Evolutionary conservation across 2,888 invertebrate genomes (phyloP), one percentile per base, ranked within the genome.

Genomic region (Ophion ellenae): DNA sequence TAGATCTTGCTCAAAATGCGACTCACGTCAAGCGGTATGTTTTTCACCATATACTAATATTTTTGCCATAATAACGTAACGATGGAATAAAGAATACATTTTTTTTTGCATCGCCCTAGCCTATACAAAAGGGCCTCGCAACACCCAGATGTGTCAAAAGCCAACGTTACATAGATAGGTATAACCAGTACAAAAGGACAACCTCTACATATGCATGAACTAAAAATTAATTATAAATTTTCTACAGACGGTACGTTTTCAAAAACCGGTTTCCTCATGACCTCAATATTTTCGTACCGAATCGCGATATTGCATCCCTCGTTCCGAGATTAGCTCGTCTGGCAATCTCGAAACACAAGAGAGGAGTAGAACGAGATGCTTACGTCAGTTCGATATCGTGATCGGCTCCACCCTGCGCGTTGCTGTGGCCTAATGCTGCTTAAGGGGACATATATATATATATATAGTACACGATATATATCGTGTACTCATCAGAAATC

Each of bases 321-420:
- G 28, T 75, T 75, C 11, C 67, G n/a, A 67, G 57, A 83, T 53
- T 45, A 70, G 73, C 81, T 80, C 85, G 85, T 77, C 70, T 71
- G 64, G 76, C 20, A 83, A 83, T 85, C 82, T 57, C 32, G 77
- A 76, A 64, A 88, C 89, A 53, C 66, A 59, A 66, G 89, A 90
- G 91, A 90, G 90, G 89, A 90, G 89, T 90, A 91, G 67, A 86
- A 90, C 90, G 89, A 92, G 91, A 92, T 91, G 91, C 92, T 93
- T 92, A 91, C 93, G 92, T 92, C 92, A 91, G 91, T 92, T 90
- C 90, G 90, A 90, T 86, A 86, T 93, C 94, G 94, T 94, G 94
- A 94, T 93, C 90, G 90, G 90, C 93, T 92, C 93, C 94, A 93
- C 94, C 94, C 93, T 92, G 90, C 88, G 90, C 78, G 81, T 82